Evolutionary conservation across 2,888 invertebrate species (phyloP).

Genomic region (Euproctis similis): DNA sequence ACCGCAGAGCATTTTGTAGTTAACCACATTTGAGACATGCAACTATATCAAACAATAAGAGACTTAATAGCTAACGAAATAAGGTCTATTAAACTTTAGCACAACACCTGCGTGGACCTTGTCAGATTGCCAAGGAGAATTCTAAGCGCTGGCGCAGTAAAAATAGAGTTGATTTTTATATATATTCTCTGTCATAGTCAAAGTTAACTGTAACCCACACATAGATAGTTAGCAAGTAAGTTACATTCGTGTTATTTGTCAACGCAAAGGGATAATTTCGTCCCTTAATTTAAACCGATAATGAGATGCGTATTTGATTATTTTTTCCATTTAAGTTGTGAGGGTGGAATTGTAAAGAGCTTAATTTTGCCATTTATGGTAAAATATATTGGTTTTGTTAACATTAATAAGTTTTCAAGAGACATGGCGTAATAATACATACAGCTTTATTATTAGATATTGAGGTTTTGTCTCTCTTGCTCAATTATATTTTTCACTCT

Average conservation of each 20-base stretch:
- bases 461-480: no score
- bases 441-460: no score
- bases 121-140: no score
- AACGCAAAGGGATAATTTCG: conserved; percentile 64
- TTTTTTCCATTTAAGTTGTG: conserved; percentile 21
- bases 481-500: no score
- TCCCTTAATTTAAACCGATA: conserved; percentile 65
- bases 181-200: conserved; percentile 17
- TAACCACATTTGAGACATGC: conserved; percentile 23
- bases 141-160: conserved; percentile 1
- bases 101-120: no score
- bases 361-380: conserved; percentile 4
- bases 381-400: neutral
- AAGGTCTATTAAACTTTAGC: conserved; percentile 6
- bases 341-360: conserved; percentile 3
- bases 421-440: neutral
- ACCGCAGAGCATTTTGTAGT: conserved; percentile 47
- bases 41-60: conserved; percentile 17
- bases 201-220: conserved; percentile 37
- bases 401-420: neutral
- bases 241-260: conserved; percentile 64
- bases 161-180: conserved; percentile 22
- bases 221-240: conserved; percentile 62
- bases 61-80: conserved; percentile 4
- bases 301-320: conserved; percentile 69